Evolutionary conservation across 2,888 invertebrate species (phyloP).

Genomic region (Elegia similella): DNA sequence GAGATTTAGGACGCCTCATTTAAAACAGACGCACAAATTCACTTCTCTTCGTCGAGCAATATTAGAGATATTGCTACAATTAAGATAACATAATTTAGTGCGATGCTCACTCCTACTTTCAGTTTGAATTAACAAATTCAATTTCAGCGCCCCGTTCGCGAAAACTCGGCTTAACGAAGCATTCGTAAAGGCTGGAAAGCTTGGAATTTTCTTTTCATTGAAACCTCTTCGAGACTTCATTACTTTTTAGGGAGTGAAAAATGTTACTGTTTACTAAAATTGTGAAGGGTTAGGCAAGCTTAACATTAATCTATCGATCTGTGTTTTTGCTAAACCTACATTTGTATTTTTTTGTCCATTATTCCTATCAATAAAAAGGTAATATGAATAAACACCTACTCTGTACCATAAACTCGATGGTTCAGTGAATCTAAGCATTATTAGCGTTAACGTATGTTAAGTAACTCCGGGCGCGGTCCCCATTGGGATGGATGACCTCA

Average conservation of each 20-base stretch:
- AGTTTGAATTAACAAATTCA: slow-evolving; percentile 8
- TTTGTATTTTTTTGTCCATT: too few species aligned
- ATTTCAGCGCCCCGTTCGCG: background rate
- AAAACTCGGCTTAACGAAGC: slow-evolving; percentile 6
- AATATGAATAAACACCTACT: too few species aligned
- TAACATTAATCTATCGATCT: too few species aligned
- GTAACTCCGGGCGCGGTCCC: too few species aligned
- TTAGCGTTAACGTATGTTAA: too few species aligned
- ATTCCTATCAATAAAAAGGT: too few species aligned
- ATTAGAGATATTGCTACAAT: slow-evolving; percentile 6
- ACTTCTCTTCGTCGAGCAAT: background rate
- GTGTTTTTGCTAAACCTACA: too few species aligned
- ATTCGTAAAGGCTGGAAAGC: background rate
- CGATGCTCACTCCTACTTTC: slow-evolving; percentile 2
- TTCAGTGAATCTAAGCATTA: too few species aligned
- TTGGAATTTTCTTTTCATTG: background rate
- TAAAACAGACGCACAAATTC: slow-evolving; percentile 14
- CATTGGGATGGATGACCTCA: too few species aligned
- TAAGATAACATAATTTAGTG: slow-evolving; percentile 11
- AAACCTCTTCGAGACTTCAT: background rate
- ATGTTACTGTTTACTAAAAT: background rate
- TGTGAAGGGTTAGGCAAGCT: too few species aligned
- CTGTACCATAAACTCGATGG: too few species aligned
- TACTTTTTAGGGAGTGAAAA: background rate
- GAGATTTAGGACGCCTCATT: slow-evolving; percentile 14